These are phyloP conservation scores for Hemicentrotus pulcherrimus DNA, from an alignment of 35 echinoderm and acorn worm genomes.

Conservation along the genomic window DNA sequence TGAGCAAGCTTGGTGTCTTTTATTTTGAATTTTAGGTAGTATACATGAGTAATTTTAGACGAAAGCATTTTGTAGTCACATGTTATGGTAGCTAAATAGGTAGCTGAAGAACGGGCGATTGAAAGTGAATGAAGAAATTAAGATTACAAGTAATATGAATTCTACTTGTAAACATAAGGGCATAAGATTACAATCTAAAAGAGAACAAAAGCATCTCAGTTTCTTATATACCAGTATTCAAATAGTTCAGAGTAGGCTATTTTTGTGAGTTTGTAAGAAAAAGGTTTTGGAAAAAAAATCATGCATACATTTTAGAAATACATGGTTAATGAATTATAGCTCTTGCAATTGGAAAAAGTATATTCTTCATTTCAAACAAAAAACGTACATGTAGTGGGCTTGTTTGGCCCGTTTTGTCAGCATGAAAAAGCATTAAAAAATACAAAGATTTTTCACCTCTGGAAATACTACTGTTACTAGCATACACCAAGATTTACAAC, in stretches of 20 bases:
- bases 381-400: background rate
- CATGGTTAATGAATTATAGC: background rate
- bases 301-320: background rate
- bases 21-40: too few species aligned
- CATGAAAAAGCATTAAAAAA: background rate
- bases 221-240: background rate
- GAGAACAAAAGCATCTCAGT: background rate
- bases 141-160: too few species aligned
- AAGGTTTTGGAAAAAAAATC: background rate
- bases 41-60: too few species aligned
- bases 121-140: background rate
- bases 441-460: background rate
- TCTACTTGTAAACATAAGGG: background rate
- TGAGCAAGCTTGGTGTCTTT: background rate
- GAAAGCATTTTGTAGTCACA: too few species aligned
- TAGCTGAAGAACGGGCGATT: background rate
- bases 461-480: background rate
- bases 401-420: background rate
- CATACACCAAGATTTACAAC: background rate
- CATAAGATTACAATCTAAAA: background rate
- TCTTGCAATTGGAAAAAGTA: too few species aligned
- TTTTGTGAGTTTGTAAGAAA: background rate
- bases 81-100: too few species aligned
- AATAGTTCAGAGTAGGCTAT: background rate
- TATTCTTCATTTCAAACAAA: background rate